Base-by-base conservation (phyloP, 1,140 invertebrate species). In the Chlorops oryzae region DNA sequence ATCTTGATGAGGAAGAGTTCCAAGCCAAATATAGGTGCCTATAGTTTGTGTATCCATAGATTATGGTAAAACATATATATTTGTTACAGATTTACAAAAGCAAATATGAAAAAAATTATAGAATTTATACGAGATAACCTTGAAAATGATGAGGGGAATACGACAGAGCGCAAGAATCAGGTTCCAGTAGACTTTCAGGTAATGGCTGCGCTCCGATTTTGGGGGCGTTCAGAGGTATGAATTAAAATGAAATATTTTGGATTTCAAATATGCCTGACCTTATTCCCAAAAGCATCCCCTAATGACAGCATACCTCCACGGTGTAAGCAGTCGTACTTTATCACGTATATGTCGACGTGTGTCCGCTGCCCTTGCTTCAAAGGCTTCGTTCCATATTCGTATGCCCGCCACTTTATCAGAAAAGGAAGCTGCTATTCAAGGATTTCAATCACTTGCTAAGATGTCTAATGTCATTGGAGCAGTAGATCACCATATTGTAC, bases 401-500 rank as follows among this genome's bases (percentile, higher is more conserved):
- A 67, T 67, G 64, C 64, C 64, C 0, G 60, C 62, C 6, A 63
- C 65, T 2, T 44, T 67, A 6, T 57, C 65, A 0, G 64, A 67
- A 42, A 67, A 67, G 23, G 64, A 67, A 42, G 48, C 49, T 41
- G 62, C 64, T 17, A 59, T 61, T 50, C 58, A 60, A 18, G 59
- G 59, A 2, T 67, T 67, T 40, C 58, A 67, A 23, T 47, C 41
- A 1, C 35, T 67, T 17, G 62, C 55, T 1, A 62, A 64, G 48
- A 67, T 67, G 61, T 60, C 64, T 0, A 64, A 67, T 49, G 62
- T 67, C 1, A 67, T 67, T 25, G 64, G 64, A 1, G 60, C 60
- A 3, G 28, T 67, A 3, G 40, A 59, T 5, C 60, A 65, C 37
- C 53, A 50, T n/a, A 62, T 35, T 22, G 51, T 62, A n/a, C 38